Conservation (phyloP, 2,113 vertebrate genomes). For the Etheostoma spectabile region DNA sequence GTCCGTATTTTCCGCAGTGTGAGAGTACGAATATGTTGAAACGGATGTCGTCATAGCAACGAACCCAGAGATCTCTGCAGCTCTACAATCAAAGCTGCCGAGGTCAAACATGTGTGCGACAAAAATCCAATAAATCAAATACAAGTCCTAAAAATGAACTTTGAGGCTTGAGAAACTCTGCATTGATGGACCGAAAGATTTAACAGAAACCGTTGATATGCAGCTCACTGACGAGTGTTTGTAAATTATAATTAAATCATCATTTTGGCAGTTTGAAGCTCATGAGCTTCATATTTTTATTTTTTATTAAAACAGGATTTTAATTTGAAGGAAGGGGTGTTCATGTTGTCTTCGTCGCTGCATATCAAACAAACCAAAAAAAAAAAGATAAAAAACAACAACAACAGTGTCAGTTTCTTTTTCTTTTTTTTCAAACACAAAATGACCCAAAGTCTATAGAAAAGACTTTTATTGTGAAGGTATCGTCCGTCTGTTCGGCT, state of each 20-base stretch:
- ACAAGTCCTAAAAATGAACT: background rate
- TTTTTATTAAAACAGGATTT: conserved; percentile 2
- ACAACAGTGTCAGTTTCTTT: background rate
- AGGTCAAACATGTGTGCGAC: background rate
- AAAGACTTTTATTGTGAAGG: background rate
- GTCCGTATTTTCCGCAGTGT: too few relatives aligned
- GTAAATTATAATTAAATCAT: background rate
- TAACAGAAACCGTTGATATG: background rate
- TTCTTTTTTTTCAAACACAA: background rate
- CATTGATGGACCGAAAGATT: background rate
- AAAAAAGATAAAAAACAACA: background rate
- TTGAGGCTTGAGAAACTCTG: conserved; percentile 31
- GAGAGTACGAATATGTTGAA: too few relatives aligned
- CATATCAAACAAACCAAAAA: background rate
- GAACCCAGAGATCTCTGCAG: background rate
- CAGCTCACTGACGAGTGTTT: conserved; percentile 12
- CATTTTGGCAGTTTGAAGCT: conserved; percentile 60
- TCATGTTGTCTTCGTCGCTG: background rate
- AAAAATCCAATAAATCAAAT: background rate
- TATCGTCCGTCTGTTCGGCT: conserved; percentile 18
- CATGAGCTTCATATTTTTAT: conserved; percentile 3
- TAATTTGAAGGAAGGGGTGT: background rate
- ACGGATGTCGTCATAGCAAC: too few relatives aligned
- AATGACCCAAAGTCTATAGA: background rate
- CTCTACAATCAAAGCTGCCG: background rate